A percentile compares a stretch with the other conserved stretches of the same genome.
Conservation (phyloP, 53 echinoderm and acorn worm species). For the Paelopatides confundens region DNA sequence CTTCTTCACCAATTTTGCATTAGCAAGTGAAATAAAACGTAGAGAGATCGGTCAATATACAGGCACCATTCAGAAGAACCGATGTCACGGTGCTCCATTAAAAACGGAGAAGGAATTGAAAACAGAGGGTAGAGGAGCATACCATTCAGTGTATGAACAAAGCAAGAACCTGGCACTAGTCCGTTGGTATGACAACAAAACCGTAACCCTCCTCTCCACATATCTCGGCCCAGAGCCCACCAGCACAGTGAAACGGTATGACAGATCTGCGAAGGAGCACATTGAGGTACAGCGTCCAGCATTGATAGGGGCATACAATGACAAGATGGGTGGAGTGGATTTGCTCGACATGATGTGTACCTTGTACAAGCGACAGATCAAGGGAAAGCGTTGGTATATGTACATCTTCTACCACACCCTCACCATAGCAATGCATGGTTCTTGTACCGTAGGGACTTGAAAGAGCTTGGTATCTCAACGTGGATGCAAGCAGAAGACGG, state of each 20-base stretch:
- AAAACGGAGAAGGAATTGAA: background rate
- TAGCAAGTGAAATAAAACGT: background rate
- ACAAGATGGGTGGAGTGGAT: background rate
- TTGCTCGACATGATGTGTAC: constrained; percentile 58
- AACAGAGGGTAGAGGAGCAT: background rate
- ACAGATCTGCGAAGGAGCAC: constrained; percentile 11
- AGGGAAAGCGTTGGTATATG: constrained; percentile 52
- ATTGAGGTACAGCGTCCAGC: background rate
- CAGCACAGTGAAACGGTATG: background rate
- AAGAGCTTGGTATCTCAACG: background rate
- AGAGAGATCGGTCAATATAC: background rate
- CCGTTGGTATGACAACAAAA: constrained; percentile 13
- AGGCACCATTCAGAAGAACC: background rate
- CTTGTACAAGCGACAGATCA: constrained; percentile 48
- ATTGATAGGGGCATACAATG: constrained; percentile 3
- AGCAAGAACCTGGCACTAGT: background rate
- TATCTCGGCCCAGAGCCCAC: background rate
- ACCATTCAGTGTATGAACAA: background rate
- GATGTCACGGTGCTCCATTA: background rate
- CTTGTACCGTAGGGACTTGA: constrained; percentile 36
- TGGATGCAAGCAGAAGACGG: background rate
- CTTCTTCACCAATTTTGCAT: background rate
- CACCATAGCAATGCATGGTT: constrained; percentile 60
- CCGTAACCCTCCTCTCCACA: background rate
- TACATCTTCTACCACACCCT: constrained; percentile 59